Percentiles rank a stretch among this genome's conserved stretches.
Conservation (phyloP, 2,113 vertebrate genomes). For the Erpornis zantholeuca region DNA sequence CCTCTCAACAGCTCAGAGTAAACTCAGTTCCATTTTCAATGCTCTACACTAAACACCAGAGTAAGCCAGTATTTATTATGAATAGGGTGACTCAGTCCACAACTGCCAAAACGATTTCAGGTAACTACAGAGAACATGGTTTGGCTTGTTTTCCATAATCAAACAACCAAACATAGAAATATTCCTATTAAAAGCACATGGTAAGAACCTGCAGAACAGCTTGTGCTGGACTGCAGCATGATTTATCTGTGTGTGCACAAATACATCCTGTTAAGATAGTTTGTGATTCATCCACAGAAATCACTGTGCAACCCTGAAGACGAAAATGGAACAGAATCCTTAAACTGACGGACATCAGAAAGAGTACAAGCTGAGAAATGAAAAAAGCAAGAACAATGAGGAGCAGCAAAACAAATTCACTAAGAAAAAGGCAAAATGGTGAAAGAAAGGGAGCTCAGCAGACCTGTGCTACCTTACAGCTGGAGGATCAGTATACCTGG, state of each 20-base stretch:
- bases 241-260: neutral
- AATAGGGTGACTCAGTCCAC: neutral
- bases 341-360: neutral
- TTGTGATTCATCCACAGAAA: neutral
- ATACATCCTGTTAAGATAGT: neutral
- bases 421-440: neutral
- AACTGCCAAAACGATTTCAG: neutral
- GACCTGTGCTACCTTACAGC: neutral
- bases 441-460: neutral
- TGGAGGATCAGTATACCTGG: neutral
- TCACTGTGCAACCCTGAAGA: neutral
- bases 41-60: neutral
- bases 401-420: neutral
- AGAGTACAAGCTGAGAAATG: neutral
- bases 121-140: neutral
- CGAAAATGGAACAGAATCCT: neutral
- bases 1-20: neutral
- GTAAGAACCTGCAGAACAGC: neutral
- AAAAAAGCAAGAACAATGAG: neutral
- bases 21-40: neutral
- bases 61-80: neutral
- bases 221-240: neutral
- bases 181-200: neutral
- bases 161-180: neutral
- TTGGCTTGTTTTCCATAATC: neutral